A percentile compares a stretch with the other conserved stretches of the same genome.
Evolutionary conservation across 2,797 vertebrate species (phyloP).

Genomic region (Semaprochilodus insignis): DNA sequence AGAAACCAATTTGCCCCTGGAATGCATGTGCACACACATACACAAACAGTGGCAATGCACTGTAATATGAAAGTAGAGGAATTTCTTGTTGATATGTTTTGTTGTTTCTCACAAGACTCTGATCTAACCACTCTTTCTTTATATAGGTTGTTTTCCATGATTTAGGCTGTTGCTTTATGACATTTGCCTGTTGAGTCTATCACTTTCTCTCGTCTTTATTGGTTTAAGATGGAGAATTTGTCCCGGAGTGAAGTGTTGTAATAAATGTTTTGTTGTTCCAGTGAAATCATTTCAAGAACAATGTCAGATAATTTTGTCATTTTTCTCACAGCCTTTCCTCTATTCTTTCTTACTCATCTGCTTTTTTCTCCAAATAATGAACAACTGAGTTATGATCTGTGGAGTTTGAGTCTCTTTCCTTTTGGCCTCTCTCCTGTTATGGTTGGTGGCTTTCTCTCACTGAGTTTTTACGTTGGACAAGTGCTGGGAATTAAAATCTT

Average conservation of each 20-base stretch:
- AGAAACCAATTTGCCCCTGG: constrained; percentile 45
- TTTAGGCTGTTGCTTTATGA: not conserved
- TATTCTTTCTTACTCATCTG: constrained; percentile 21
- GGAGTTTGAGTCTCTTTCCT: constrained; percentile 40
- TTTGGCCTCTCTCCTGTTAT: constrained; percentile 7
- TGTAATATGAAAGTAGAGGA: not conserved
- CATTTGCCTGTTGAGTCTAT: not conserved
- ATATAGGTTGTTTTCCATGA: constrained; percentile 21
- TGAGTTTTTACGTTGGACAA: not conserved
- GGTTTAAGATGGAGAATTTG: not conserved
- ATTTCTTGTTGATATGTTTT: not conserved
- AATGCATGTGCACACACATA: constrained; percentile 28
- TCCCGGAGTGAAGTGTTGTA: not conserved
- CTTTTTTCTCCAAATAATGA: constrained; percentile 28
- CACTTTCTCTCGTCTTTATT: not conserved
- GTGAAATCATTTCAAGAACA: constrained; percentile 1
- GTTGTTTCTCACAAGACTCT: too few relatives aligned
- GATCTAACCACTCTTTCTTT: constrained; percentile 9
- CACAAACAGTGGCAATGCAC: constrained; percentile 30
- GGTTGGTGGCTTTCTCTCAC: constrained; percentile 21
- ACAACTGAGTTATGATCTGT: constrained; percentile 43
- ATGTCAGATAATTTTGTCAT: not conserved
- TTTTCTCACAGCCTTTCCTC: constrained; percentile 2
- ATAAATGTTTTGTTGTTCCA: not conserved
- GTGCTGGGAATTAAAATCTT: not conserved